Conservation (phyloP, 2,113 vertebrate genomes). For the Ceyx melanurus region DNA sequence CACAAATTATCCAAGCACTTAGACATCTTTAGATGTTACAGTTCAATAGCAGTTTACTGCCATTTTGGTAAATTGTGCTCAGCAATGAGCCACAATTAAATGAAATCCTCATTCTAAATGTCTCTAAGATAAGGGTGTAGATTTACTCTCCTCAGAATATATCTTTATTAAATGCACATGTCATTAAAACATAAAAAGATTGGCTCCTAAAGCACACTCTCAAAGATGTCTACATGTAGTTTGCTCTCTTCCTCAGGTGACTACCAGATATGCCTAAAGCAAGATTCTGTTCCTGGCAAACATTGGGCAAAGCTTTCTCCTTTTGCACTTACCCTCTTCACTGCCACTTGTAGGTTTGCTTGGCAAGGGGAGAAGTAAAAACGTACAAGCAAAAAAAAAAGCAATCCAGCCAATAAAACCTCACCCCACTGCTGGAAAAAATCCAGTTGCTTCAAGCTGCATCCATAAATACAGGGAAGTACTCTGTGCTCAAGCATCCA, state of each 20-base stretch:
- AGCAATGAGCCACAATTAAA: slow-evolving; percentile 68
- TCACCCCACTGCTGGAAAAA: not conserved
- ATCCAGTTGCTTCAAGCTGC: not conserved
- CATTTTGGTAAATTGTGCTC: slow-evolving; percentile 70
- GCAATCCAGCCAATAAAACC: not conserved
- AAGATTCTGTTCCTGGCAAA: not conserved
- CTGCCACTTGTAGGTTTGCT: not conserved
- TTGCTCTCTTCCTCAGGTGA: not conserved
- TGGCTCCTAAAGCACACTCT: slow-evolving; percentile 16
- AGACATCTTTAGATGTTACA: slow-evolving; percentile 65
- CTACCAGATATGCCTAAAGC: not conserved
- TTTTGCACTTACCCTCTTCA: not conserved
- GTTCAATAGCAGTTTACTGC: slow-evolving; percentile 67
- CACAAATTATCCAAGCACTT: slow-evolving; percentile 66
- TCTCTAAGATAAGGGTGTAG: slow-evolving; percentile 21
- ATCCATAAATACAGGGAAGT: not conserved
- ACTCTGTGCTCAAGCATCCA: not conserved
- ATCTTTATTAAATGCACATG: slow-evolving; percentile 62
- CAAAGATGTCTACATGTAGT: slow-evolving; percentile 22
- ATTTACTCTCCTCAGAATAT: slow-evolving; percentile 48
- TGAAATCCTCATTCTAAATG: slow-evolving; percentile 60
- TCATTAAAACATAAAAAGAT: slow-evolving; percentile 42
- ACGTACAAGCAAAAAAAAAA: not conserved
- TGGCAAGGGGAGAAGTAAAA: not conserved
- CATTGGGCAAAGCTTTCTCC: not conserved